Percentiles rank a stretch among this genome's conserved stretches.
These are phyloP conservation scores for Eristalis pertinax DNA, from an alignment of 2,888 invertebrate species.

Conservation along the genomic window DNA sequence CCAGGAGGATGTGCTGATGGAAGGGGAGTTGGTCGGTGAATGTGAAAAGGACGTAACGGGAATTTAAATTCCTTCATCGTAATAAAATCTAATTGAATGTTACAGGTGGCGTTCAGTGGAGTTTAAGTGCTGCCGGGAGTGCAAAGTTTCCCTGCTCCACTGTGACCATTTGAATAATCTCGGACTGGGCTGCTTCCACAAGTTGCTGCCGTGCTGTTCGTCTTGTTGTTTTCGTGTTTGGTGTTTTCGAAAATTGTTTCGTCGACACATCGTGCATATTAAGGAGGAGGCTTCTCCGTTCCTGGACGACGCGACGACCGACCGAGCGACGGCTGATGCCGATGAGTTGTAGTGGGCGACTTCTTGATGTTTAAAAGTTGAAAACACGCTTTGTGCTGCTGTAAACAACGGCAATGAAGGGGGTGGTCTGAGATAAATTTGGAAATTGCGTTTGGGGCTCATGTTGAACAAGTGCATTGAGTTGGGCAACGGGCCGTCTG, in stretches of 20 bases:
- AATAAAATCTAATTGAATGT: conserved; percentile 70
- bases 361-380: background rate
- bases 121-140: conserved; percentile 48
- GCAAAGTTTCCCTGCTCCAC: conserved; percentile 40
- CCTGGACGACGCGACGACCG: too few species aligned
- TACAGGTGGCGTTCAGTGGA: conserved; percentile 62
- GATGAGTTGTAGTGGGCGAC: conserved; percentile 18
- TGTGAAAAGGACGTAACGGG: conserved; percentile 59
- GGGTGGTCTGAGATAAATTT: background rate
- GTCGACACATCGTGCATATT: conserved; percentile 42
- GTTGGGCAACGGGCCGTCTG: background rate
- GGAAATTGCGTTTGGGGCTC: background rate
- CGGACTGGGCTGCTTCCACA: conserved; percentile 15
- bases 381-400: background rate
- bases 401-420: background rate
- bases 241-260: conserved; percentile 52
- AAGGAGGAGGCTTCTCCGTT: conserved; percentile 23
- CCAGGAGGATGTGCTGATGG: conserved; percentile 7
- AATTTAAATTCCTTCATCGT: conserved; percentile 62
- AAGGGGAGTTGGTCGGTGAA: conserved; percentile 15
- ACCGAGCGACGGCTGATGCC: background rate
- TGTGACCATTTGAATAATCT: conserved; percentile 62
- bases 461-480: background rate
- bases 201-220: conserved; percentile 36
- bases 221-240: conserved; percentile 33